These are phyloP conservation scores for Aspidoscelis tigris DNA, from an alignment of 2,113 vertebrate species.

Conservation along the genomic window DNA sequence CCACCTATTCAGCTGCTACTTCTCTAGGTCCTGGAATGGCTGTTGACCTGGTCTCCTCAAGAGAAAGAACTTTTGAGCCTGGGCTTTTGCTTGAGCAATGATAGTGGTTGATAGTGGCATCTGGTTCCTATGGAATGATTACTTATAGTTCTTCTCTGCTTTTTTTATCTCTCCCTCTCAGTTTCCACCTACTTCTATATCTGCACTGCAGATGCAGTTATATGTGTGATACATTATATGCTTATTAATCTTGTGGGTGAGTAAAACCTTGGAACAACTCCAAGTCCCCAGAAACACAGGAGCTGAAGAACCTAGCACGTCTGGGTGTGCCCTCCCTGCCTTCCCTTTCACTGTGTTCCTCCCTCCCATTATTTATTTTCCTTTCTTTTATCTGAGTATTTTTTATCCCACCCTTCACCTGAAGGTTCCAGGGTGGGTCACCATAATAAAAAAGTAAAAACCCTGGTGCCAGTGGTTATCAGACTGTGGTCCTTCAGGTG, in stretches of 20 bases:
- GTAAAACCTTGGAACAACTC: background rate
- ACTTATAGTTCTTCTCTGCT: background rate
- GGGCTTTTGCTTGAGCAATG: background rate
- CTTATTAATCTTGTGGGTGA: background rate
- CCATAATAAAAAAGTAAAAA: too few species aligned
- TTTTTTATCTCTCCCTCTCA: background rate
- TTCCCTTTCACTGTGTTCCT: background rate
- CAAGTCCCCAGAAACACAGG: background rate
- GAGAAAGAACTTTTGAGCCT: too few species aligned
- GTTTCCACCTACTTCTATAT: background rate
- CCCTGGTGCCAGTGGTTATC: too few species aligned
- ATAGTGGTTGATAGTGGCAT: background rate
- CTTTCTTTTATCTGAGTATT: too few species aligned
- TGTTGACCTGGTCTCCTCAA: background rate
- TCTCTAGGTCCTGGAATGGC: too few species aligned
- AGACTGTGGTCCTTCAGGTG: too few species aligned
- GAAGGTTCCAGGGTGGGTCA: too few species aligned
- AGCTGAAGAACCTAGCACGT: background rate
- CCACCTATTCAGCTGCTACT: too few species aligned
- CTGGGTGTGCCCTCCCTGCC: background rate
- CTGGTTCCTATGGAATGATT: too few species aligned
- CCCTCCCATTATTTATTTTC: too few species aligned
- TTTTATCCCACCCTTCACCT: too few species aligned
- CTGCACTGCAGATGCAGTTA: background rate
- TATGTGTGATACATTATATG: background rate